Conservation (phyloP, 2,797 vertebrate genomes). For the Siniperca obscura region DNA sequence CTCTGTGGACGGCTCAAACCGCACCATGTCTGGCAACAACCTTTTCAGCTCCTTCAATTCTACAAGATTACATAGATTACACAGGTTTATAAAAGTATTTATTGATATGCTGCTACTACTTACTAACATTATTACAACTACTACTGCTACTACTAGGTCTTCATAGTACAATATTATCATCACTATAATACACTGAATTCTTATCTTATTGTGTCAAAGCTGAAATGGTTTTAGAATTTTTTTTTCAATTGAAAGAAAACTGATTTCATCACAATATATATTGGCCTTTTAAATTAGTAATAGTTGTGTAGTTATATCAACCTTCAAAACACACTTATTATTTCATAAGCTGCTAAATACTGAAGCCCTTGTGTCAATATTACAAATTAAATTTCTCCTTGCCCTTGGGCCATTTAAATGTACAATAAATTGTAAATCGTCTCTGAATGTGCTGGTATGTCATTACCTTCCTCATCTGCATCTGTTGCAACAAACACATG, state of each 20-base stretch:
- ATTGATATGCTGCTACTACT: background rate
- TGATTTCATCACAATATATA: background rate
- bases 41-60: constrained; percentile 87
- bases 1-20: constrained; percentile 89
- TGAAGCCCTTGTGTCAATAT: background rate
- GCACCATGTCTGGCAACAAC: constrained; percentile 91
- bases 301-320: background rate
- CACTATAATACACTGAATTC: background rate
- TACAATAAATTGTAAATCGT: background rate
- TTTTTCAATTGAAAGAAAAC: background rate
- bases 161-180: background rate
- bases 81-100: background rate
- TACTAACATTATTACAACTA: background rate
- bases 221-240: background rate
- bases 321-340: background rate
- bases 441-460: background rate
- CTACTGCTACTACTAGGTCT: background rate
- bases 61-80: constrained; percentile 61
- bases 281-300: background rate
- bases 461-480: constrained; percentile 89
- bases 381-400: background rate
- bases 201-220: background rate
- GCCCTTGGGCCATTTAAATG: background rate
- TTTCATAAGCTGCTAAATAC: background rate
- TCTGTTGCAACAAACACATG: constrained; percentile 95